These are phyloP conservation scores for Dichetophora obliterata DNA, from an alignment of 2,888 invertebrate genomes.

Conservation along the genomic window DNA sequence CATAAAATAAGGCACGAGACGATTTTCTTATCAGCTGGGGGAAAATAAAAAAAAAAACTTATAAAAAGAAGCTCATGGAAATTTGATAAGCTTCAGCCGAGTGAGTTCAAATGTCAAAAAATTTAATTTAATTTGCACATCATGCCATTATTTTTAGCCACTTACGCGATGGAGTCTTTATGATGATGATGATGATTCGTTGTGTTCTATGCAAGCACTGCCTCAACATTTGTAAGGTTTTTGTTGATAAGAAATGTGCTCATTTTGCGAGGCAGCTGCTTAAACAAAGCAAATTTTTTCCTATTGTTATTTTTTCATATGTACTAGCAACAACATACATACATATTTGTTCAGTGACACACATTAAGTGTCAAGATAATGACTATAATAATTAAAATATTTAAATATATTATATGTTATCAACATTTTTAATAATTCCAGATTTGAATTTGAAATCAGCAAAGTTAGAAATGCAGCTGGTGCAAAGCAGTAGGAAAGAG, in stretches of 20 bases:
- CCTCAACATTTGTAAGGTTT: not conserved
- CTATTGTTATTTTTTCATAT: no score
- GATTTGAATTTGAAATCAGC: no score
- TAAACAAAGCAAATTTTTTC: conserved; percentile 4
- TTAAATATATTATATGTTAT: no score
- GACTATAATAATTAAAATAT: no score
- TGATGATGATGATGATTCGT: not conserved
- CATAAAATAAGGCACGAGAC: not conserved
- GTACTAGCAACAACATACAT: no score
- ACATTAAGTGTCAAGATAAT: no score
- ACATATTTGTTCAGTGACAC: no score
- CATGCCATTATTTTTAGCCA: conserved; percentile 23
- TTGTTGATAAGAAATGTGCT: conserved; percentile 4
- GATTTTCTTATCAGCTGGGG: not conserved
- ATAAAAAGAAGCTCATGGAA: not conserved
- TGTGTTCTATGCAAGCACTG: not conserved
- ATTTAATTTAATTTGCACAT: conserved; percentile 14
- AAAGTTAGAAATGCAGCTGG: no score
- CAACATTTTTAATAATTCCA: no score
- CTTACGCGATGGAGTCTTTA: not conserved
- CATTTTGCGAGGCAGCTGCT: conserved; percentile 14
- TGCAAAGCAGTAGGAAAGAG: no score
- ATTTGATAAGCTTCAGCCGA: conserved; percentile 2
- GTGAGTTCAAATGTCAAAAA: conserved; percentile 27
- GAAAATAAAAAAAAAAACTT: not conserved